Evolutionary conservation across 2,113 vertebrate genomes (phyloP), one percentile per base, ranked within the genome.

Genomic region (Numenius arquata): DNA sequence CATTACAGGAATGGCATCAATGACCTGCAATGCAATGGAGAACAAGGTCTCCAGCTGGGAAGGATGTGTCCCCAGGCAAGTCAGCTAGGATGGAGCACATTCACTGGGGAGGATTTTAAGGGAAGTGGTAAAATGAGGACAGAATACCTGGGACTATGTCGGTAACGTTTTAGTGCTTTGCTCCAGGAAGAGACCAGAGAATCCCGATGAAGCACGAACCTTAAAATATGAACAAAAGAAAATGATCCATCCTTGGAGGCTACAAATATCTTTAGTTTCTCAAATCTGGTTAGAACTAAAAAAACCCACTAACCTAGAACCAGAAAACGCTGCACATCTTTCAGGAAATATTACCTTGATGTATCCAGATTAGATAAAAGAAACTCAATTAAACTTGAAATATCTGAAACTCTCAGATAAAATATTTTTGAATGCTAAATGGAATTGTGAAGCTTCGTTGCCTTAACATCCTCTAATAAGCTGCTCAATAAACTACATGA

Each of bases 401-500:
- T 90, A 82, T 66, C 78, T 72, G 88, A 91, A 96, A 73, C 38
- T 70, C 71, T 71, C 56, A 74, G 70, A 87, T 77, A 92, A 91
- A 93, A 88, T 73, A 67, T 79, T 96, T 96, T 91, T 91, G 63
- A 85, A 93, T 47, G 88, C 89, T 93, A 89, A 97, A 80, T 84
- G 50, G 78, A 88, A 96, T 92, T 84, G 56, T 85, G 88, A 94
- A 88, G 92, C 91, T 91, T 21, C 83, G 88, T 55, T 95, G 78
- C 88, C 80, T 89, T 95, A 96, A 83, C 91, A 85, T 89, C 81
- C 0, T 5, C 78, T 97, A 97, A 95, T 95, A 96, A 96, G 88
- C 96, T 88, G 89, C 80, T 96, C 95, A 81, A 95, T 96, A 96
- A 96, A 96, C 70, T 95, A 80, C 88, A 94, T 71, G 84, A 90